These are phyloP conservation scores for Trinectes maculatus DNA, from an alignment of 2,113 vertebrate species.

Conservation along the genomic window DNA sequence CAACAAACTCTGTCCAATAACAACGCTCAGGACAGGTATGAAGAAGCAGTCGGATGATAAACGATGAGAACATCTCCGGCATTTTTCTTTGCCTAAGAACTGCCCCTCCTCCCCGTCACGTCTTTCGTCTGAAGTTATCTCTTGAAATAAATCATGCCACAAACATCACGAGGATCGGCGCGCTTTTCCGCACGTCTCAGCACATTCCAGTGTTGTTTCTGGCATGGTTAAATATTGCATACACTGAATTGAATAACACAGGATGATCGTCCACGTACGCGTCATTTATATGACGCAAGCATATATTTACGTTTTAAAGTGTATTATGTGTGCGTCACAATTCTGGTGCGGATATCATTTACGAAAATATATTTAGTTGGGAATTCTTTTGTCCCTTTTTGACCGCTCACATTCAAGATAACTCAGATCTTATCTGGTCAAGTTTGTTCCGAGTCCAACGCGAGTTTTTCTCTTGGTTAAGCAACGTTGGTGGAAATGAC, in stretches of 20 bases:
- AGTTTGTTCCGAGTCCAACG: not conserved
- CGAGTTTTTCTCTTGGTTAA: not conserved
- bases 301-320: too few species aligned
- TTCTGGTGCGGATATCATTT: too few species aligned
- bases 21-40: not conserved
- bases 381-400: slow-evolving; percentile 1
- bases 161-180: slow-evolving; percentile 25
- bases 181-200: slow-evolving; percentile 46
- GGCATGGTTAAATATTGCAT: slow-evolving; percentile 53
- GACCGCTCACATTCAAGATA: not conserved
- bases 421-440: not conserved
- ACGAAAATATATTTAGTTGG: too few species aligned
- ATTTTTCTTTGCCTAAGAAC: slow-evolving; percentile 42
- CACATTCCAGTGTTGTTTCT: slow-evolving; percentile 36
- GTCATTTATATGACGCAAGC: too few species aligned
- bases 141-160: slow-evolving; percentile 54
- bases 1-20: slow-evolving; percentile 3
- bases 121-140: slow-evolving; percentile 24
- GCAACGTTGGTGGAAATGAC: not conserved
- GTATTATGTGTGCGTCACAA: too few species aligned
- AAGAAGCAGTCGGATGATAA: slow-evolving; percentile 6
- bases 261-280: too few species aligned
- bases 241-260: too few species aligned
- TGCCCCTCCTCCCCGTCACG: not conserved
- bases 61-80: slow-evolving; percentile 30